These are phyloP conservation scores for Istiophorus platypterus DNA, from an alignment of 2,113 vertebrate species.

Conservation along the genomic window DNA sequence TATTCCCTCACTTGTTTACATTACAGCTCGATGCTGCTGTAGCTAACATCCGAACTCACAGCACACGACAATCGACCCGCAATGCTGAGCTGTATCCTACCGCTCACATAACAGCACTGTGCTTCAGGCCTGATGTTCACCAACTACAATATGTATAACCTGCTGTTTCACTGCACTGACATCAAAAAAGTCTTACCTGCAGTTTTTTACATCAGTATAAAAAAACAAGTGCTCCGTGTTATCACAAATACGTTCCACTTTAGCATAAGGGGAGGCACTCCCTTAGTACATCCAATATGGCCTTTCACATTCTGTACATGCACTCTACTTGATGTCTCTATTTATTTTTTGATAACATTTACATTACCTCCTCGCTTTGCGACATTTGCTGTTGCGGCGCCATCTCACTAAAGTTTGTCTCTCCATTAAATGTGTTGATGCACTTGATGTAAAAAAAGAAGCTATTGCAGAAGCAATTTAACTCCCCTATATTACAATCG, in stretches of 20 bases:
- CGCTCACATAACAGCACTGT: constrained; percentile 20
- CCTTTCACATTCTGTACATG: constrained; percentile 32
- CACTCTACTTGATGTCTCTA: constrained; percentile 44
- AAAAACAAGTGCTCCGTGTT: constrained; percentile 25
- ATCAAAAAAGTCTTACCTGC: constrained; percentile 24
- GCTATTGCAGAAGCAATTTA: constrained; percentile 50
- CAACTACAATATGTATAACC: not conserved
- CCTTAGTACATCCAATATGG: constrained; percentile 21
- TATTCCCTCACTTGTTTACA: constrained; percentile 3
- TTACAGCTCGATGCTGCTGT: not conserved
- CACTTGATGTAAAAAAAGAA: constrained; percentile 16
- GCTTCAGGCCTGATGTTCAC: not conserved
- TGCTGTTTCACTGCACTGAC: constrained; percentile 27
- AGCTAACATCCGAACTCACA: not conserved
- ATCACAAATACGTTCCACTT: constrained; percentile 43
- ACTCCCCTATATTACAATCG: constrained; percentile 11
- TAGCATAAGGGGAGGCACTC: not conserved
- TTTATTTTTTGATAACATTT: constrained; percentile 57
- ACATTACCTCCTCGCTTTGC: constrained; percentile 38
- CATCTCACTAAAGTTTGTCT: constrained; percentile 29
- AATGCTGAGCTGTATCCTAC: constrained; percentile 2
- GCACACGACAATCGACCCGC: constrained; percentile 6
- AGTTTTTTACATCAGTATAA: constrained; percentile 28
- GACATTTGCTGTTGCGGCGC: constrained; percentile 18
- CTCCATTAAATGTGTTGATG: constrained; percentile 40